Percentiles rank a stretch among this genome's conserved stretches.
Conservation (phyloP, 2,888 invertebrate species). For the Pedicia rivosa region DNA sequence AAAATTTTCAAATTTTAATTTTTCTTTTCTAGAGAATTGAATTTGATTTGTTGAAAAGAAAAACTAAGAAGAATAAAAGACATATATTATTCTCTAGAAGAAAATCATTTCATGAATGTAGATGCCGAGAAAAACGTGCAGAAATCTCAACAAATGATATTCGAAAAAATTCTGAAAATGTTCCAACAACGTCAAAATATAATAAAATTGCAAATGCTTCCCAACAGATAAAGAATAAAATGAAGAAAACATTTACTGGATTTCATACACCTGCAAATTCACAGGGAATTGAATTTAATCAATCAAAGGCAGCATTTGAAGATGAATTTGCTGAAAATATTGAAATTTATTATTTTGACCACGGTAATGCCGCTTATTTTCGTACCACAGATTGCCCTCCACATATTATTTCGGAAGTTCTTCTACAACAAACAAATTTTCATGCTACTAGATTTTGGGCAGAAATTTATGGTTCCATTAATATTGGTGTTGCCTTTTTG, state of each 20-base stretch:
- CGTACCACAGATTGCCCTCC: constrained; percentile 47
- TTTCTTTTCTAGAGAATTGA: too few relatives aligned
- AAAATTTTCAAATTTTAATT: too few relatives aligned
- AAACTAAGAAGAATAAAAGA: not conserved
- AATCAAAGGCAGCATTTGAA: not conserved
- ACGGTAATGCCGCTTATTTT: constrained; percentile 45
- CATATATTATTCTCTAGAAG: not conserved
- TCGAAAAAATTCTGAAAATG: too few relatives aligned
- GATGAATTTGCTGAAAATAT: constrained; percentile 19
- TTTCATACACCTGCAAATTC: too few relatives aligned
- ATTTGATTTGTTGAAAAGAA: not conserved
- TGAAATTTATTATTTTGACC: constrained; percentile 52
- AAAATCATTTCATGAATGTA: not conserved
- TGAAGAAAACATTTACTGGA: too few relatives aligned
- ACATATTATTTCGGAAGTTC: constrained; percentile 35
- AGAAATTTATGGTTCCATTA: constrained; percentile 44
- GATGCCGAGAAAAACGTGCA: not conserved
- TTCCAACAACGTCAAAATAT: too few relatives aligned
- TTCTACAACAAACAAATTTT: constrained; percentile 40
- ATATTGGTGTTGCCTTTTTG: constrained; percentile 41
- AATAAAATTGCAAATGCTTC: too few relatives aligned
- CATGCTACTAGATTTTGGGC: constrained; percentile 49
- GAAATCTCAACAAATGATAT: not conserved
- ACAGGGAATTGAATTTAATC: constrained; percentile 2
- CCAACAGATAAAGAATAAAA: too few relatives aligned